phyloP scores from a whole-genome alignment of 1,140 invertebrate genomes.

The Papilio machaon region DNA sequence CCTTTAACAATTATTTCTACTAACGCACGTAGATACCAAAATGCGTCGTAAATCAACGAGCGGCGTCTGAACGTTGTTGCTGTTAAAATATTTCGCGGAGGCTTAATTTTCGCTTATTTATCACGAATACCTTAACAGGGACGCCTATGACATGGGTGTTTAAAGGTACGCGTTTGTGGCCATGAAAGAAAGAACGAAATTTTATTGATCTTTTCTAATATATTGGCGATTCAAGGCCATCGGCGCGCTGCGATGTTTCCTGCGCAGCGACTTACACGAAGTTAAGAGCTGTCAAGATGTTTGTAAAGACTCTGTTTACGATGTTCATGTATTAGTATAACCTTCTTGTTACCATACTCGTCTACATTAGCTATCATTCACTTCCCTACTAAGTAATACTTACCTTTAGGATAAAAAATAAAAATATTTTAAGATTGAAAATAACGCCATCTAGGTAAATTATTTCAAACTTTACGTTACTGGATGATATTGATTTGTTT shows the following conservation, averaged over 20 bases:
- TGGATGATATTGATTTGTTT: too few relatives aligned
- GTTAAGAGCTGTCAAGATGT: too few relatives aligned
- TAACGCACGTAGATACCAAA: constrained; percentile 7
- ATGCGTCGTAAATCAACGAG: constrained; percentile 25
- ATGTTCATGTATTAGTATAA: too few relatives aligned
- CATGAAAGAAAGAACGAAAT: not conserved
- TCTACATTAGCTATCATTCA: too few relatives aligned
- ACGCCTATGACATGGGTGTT: not conserved
- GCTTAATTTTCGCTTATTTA: constrained; percentile 30
- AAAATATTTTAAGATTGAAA: too few relatives aligned
- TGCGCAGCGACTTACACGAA: too few relatives aligned
- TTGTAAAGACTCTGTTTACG: too few relatives aligned
- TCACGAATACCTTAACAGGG: not conserved
- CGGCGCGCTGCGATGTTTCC: too few relatives aligned
- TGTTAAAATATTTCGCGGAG: constrained; percentile 8
- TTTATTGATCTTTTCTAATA: not conserved
- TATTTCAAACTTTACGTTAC: not conserved
- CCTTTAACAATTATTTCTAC: constrained; percentile 8
- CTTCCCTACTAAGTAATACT: too few relatives aligned
- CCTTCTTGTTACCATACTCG: too few relatives aligned
- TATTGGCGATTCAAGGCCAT: too few relatives aligned
- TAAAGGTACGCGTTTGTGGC: not conserved
- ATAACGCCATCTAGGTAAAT: not conserved
- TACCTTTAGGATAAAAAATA: too few relatives aligned
- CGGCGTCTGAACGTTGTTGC: not conserved